Base-by-base conservation (phyloP, 2,888 invertebrate genomes). In the Cerastis rubricosa region DNA sequence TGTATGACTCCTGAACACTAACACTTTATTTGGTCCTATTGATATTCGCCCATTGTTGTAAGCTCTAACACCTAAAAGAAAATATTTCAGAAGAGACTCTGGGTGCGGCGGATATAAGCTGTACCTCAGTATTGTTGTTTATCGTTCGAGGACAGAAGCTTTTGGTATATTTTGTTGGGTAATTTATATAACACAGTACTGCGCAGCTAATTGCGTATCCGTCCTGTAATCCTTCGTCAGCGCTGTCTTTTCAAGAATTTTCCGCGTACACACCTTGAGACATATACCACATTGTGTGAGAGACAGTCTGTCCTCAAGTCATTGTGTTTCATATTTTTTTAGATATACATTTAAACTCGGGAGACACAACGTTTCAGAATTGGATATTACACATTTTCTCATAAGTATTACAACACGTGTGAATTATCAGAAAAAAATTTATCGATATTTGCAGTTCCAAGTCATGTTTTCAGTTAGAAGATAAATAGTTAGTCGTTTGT, bases 71-170 rank as follows among this genome's bases (percentile, higher is more conserved):
- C 59, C 59, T 29, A 29, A n/a, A 25, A 45, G 14, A 49, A 65
- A 65, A 51, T 45, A 1, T 7, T 67, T 29, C 0, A 25, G 12
- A 22, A 29, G 2, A n/a, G 75, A 57, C 40, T 81, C 11, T 49
- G 76, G n/a, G 35, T 82, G 63, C 29, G 76, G 35, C 14, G 7
- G 29, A 64, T 35, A 65, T 65, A 59, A 25, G 29, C 17, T 57
- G 29, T 61, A 69, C 47, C 63, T 29, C 71, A 83, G 69, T 57
- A 35, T 80, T 77, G 57, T 81, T 71, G 19, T 71, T 5, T 67
- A 51, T 69, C 22, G 51, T 22, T 71, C 11, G 14, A 35, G 64
- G 35, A 57, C 61, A 25, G 69, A 4, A 40, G 11, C 9, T 7
- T 14, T 54, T 4, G 35, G 40, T 14, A 9, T 45, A 25, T 25